A percentile compares a stretch with the other conserved stretches of the same genome.
These are phyloP conservation scores for Harpagus bidentatus DNA, from an alignment of 2,113 vertebrate genomes.

Conservation along the genomic window DNA sequence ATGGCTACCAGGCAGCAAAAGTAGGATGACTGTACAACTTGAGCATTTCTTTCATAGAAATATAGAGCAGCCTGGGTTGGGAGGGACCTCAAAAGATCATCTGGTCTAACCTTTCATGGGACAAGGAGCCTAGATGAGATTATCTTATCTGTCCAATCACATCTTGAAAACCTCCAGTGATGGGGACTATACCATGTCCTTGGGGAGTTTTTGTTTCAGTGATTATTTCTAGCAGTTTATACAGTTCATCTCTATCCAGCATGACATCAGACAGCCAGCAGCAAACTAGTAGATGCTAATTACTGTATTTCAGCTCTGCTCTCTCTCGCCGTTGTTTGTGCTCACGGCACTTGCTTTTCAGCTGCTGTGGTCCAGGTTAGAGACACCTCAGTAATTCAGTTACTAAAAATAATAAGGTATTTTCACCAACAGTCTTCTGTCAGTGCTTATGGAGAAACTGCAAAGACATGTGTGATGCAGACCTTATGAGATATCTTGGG, in stretches of 20 bases:
- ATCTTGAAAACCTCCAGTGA: neutral
- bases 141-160: neutral
- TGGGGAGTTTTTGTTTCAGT: neutral
- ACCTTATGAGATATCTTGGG: neutral
- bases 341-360: neutral
- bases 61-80: neutral
- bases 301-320: neutral
- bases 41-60: neutral
- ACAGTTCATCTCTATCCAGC: neutral
- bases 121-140: neutral
- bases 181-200: neutral
- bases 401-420: neutral
- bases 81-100: neutral
- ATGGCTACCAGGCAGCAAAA: neutral
- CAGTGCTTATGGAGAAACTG: neutral
- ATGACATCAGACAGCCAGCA: neutral
- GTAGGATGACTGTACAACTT: neutral
- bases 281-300: neutral
- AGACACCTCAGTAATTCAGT: neutral
- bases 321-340: neutral
- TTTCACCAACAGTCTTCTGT: neutral
- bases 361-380: neutral
- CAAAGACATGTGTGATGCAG: neutral
- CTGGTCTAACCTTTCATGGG: neutral
- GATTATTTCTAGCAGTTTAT: neutral